A percentile compares a stretch with the other conserved stretches of the same genome.
Conservation (phyloP, 2,888 invertebrate species). For the Augiades crinisus region DNA sequence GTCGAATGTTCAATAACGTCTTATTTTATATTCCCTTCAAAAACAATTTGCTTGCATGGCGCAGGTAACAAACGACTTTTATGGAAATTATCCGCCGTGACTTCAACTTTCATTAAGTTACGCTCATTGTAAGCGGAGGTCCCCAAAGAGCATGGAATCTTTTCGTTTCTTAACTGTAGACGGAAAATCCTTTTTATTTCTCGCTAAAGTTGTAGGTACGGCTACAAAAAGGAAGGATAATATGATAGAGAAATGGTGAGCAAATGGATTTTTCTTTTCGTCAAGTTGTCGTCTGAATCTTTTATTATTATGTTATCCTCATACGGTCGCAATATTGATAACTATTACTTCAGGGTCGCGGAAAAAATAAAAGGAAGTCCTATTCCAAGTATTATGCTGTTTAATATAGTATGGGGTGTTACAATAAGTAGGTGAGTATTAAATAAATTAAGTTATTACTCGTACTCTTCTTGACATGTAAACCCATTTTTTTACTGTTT, state of each 20-base stretch:
- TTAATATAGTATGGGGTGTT: no score
- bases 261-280: slow-evolving; percentile 45
- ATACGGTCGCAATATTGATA: slow-evolving; percentile 21
- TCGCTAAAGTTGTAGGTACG: slow-evolving; percentile 45
- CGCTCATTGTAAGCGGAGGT: slow-evolving; percentile 14
- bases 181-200: slow-evolving; percentile 53
- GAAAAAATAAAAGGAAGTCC: neutral
- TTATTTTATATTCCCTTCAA: neutral
- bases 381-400: no score
- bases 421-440: no score
- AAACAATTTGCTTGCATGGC: neutral
- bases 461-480: no score
- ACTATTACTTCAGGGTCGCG: slow-evolving; percentile 7
- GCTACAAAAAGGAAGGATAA: slow-evolving; percentile 48
- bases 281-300: slow-evolving; percentile 26
- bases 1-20: slow-evolving; percentile 5
- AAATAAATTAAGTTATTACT: no score
- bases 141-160: slow-evolving; percentile 45
- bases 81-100: slow-evolving; percentile 15
- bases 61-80: slow-evolving; percentile 4
- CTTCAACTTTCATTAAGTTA: slow-evolving; percentile 25
- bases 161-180: slow-evolving; percentile 45
- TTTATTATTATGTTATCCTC: slow-evolving; percentile 28
- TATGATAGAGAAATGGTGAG: slow-evolving; percentile 46
- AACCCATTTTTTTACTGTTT: no score